A percentile compares a stretch with the other conserved stretches of the same genome.
Evolutionary conservation across 2,113 vertebrate species (phyloP).

Genomic region (Origma solitaria): DNA sequence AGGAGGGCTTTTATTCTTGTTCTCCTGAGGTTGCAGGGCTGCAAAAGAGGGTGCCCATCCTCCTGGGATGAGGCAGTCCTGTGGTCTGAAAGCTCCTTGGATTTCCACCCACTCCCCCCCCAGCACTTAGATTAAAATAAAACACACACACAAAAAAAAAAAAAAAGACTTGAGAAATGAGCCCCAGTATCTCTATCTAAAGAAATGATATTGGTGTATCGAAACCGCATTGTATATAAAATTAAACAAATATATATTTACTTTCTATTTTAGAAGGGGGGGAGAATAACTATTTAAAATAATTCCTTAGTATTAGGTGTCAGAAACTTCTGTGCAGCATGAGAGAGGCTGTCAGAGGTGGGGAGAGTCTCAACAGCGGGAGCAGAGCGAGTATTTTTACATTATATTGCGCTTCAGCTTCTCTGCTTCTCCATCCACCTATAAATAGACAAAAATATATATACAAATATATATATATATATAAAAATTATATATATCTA

Average conservation of each 20-base stretch:
- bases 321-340: constrained; percentile 45
- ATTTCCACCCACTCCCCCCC: not conserved
- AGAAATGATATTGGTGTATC: constrained; percentile 60
- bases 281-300: constrained; percentile 57
- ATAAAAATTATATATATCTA: constrained; percentile 68
- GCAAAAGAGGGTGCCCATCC: not conserved
- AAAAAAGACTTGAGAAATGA: not conserved
- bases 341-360: constrained; percentile 52
- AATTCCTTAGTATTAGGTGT: constrained; percentile 59
- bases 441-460: constrained; percentile 65
- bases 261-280: constrained; percentile 75
- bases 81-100: not conserved
- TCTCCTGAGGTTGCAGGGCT: not conserved
- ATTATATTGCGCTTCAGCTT: constrained; percentile 46
- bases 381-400: constrained; percentile 38
- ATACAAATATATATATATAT: constrained; percentile 64
- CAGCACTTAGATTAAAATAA: not conserved
- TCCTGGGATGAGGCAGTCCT: not conserved
- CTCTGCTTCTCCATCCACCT: constrained; percentile 45
- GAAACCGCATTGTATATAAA: constrained; percentile 67
- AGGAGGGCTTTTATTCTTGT: not conserved
- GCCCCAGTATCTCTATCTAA: constrained; percentile 41
- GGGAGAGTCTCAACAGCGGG: constrained; percentile 2
- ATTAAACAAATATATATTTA: constrained; percentile 73
- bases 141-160: not conserved